Evolutionary conservation across 2,888 invertebrate genomes (phyloP), one percentile per base, ranked within the genome.

Genomic region (Dusona sp.): DNA sequence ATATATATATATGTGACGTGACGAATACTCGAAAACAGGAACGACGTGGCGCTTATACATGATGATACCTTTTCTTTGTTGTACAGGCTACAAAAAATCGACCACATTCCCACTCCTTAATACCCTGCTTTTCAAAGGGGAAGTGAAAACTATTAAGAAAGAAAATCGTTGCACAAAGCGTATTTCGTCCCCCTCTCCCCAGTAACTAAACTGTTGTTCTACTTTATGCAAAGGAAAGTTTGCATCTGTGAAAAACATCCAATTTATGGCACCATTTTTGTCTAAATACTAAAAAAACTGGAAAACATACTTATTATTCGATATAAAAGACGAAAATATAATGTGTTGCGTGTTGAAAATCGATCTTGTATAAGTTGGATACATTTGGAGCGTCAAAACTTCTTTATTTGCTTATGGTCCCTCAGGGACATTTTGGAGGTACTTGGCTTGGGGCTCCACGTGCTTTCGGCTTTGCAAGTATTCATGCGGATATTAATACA

Each of bases 21-120:
- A 57, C 73, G 54, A 22, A 51, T 38, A 38, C 68, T 64, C 61
- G 61, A 73, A 78, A 78, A 74, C 73, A 79, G 77, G 51, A 65
- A 80, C 72, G 70, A 80, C 48, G 22, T 81, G 86, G 80, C 67
- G 86, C 74, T 83, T 86, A 73, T 78, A 67, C 68, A 68, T 72
- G 61, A 79, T 36, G 51, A 72, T 61, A 57, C 67, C 48, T 82
- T 68, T 86, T 68, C 86, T 86, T 83, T 80, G 80, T 85, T 68
- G 45, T 67, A 54, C 29, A 48, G 51, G 38, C 68, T 54, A 42
- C 42, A 72, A 79, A 75, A 79, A 48, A 57, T 67, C 64, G 25
- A 25, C 42, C 67, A 8, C 54, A 68, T 65, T 78, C 64, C 68
- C 42, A 72, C 42, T 22, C 42, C 25, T 13, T 42, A 70, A 78